Evolutionary conservation across 2,113 vertebrate species (phyloP).

Genomic region (Capra hircus): DNA sequence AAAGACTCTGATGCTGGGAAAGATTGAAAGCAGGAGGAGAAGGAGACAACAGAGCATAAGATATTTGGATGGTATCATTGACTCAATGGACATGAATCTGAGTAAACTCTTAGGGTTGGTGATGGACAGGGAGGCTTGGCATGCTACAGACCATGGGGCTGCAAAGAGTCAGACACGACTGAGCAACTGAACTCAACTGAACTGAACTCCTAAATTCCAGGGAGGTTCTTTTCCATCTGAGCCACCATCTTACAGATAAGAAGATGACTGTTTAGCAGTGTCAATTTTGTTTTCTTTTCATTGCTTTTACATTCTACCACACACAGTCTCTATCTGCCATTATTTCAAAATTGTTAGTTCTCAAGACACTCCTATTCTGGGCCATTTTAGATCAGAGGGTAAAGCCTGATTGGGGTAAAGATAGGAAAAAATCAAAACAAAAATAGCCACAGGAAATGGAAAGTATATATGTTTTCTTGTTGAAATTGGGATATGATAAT

Average conservation of each 20-base stretch:
- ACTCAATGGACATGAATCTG: not conserved
- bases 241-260: not conserved
- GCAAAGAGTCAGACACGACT: fast-evolving
- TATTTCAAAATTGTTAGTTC: not conserved
- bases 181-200: not conserved
- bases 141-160: not conserved
- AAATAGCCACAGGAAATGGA: not conserved
- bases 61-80: not conserved
- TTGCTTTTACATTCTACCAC: not conserved
- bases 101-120: not conserved
- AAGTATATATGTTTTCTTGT: not conserved
- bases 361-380: not conserved
- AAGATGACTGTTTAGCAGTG: not conserved
- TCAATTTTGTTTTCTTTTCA: not conserved
- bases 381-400: not conserved
- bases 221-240: not conserved
- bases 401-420: not conserved
- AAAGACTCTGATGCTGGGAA: not conserved
- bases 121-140: not conserved
- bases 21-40: not conserved
- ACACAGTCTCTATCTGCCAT: not conserved
- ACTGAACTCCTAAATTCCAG: not conserved
- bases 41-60: not conserved
- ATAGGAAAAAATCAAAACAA: not conserved
- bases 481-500: not conserved